Evolutionary conservation across 2,888 invertebrate genomes (phyloP).

Genomic region (Cephus spinipes): DNA sequence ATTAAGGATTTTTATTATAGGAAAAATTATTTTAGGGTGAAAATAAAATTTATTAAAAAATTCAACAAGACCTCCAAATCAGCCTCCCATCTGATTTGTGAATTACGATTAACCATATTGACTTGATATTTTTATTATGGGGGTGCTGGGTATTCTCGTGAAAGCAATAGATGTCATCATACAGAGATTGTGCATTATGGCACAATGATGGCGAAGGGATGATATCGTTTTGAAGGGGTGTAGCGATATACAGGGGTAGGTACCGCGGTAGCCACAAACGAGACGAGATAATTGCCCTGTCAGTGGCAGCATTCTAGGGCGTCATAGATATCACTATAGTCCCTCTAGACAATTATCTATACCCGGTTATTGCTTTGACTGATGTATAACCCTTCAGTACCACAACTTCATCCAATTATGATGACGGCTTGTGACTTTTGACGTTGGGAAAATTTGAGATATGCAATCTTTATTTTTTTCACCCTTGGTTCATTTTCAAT

Average conservation of each 20-base stretch:
- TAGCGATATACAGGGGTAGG: constrained; percentile 1
- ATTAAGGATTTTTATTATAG: not conserved
- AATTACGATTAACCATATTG: not conserved
- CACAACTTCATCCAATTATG: not conserved
- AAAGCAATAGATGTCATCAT: constrained; percentile 41
- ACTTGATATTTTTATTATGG: not conserved
- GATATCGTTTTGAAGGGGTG: not conserved
- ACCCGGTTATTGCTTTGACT: constrained; percentile 4
- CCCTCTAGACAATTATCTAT: not conserved
- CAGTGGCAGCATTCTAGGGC: constrained; percentile 50
- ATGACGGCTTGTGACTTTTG: not conserved
- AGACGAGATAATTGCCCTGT: constrained; percentile 60
- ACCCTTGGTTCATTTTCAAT: not conserved
- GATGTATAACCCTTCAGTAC: not conserved
- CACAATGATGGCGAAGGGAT: constrained; percentile 27
- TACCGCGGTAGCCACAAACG: constrained; percentile 43
- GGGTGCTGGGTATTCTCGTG: constrained; percentile 1
- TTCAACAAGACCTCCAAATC: not conserved
- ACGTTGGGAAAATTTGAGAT: not conserved
- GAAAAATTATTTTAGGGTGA: not conserved
- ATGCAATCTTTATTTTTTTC: not conserved
- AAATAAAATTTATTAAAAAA: not conserved
- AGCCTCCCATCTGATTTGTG: not conserved
- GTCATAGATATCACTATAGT: constrained; percentile 32
- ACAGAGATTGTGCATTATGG: constrained; percentile 41